A percentile compares a stretch with the other conserved stretches of the same genome.
Evolutionary conservation across 2,797 vertebrate genomes (phyloP).

Genomic region (Schizothorax lantsangensis): DNA sequence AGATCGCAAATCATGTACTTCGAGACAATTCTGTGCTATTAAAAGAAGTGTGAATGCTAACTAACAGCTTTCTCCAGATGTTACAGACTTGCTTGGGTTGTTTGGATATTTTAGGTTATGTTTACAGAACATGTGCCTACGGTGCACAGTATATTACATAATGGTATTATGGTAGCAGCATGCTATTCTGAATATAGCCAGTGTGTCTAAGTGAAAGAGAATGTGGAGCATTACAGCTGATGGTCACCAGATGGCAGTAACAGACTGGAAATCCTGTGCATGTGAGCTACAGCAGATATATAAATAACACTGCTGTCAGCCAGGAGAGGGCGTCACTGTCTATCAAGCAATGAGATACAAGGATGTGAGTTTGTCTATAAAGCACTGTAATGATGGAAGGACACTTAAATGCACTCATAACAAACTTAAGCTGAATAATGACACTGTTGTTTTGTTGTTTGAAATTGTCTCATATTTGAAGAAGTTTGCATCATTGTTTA

Average conservation of each 20-base stretch:
- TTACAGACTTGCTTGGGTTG: background rate
- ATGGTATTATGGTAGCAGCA: background rate
- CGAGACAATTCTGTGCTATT: background rate
- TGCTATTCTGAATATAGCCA: background rate
- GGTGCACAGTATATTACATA: background rate
- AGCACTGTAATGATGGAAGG: background rate
- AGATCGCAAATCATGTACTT: background rate
- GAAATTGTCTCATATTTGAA: background rate
- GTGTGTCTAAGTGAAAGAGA: background rate
- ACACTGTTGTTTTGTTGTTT: background rate
- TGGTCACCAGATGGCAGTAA: conserved; percentile 20
- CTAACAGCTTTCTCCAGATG: background rate
- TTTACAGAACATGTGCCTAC: too few species aligned
- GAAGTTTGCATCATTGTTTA: background rate
- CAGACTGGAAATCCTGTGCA: background rate
- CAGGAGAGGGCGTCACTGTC: conserved; percentile 15
- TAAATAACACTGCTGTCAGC: background rate
- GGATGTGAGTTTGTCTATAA: background rate
- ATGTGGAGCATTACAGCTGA: conserved; percentile 65
- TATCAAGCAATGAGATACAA: background rate
- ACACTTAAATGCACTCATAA: background rate
- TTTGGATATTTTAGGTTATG: background rate
- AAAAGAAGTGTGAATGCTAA: background rate
- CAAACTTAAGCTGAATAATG: background rate
- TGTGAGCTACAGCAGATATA: background rate